Base-by-base conservation (phyloP, 2,113 vertebrate genomes). In the Haemorhous mexicanus region DNA sequence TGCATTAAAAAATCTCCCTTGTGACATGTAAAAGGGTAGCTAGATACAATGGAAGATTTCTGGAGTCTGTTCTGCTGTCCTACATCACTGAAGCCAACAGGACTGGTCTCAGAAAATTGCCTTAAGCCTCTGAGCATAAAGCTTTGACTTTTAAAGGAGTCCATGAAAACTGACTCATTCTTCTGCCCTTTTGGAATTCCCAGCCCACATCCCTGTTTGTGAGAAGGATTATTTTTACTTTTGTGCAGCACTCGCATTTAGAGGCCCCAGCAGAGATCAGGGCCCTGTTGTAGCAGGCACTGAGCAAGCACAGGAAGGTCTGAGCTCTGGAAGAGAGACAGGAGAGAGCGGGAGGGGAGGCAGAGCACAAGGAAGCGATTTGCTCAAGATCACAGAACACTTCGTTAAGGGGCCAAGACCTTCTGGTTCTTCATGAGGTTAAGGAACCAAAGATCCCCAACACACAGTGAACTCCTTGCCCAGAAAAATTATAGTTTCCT, bases 331-430 rank as follows among this genome's bases (percentile, higher is more conserved):
- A 81, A 76, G 68, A 58, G 46, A 32, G 35, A 68, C 67, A 50
- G 68, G 20, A 37, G 32, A 73, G 41, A 53, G 27, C 1, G 9
- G 52, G 63, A 88, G 26, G 78, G 26, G 35, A 90, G 73, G 63
- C 58, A 85, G 66, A 82, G 30, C 81, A 80, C 37, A 39, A 30
- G 61, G 52, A 89, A 63, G 44, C 5, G 14, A 35, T 52, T 90
- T 94, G 92, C 72, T 91, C 39, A 84, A 21, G 52, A 96, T 92
- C 90, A 88, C 68, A 77, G 58, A 88, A 90, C 93, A 93, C 91
- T 2, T 96, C 63, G 0, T 95, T 75, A 94, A 64, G 27, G 46
- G 81, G 74, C 24, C 52, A 64, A 76, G 66, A 68, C 47, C 53
- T 87, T 69, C 81, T 80, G 39, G n/a, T 23, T 90, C 82, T 73